Evolutionary conservation across 2,888 invertebrate genomes (phyloP), one percentile per base, ranked within the genome.

Genomic region (Drosophila nr. fundita): DNA sequence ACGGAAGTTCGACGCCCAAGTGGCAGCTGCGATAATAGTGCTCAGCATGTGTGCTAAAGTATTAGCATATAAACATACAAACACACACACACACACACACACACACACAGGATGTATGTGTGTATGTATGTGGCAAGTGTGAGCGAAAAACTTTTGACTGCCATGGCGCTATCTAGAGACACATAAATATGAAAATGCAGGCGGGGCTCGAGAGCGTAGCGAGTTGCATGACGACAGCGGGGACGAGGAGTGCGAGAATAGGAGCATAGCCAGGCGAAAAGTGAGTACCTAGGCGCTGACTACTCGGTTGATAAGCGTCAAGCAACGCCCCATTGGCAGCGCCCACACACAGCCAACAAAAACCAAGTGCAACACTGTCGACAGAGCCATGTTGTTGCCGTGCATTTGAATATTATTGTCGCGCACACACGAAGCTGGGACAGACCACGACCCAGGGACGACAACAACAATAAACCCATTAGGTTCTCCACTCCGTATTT

Each of bases 1-100:
- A 68, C 86, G 89, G 87, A 87, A 87, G 87, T 87, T 87, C 89
- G 87, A 87, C 87, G 89, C 87, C 87, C 89, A 87, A 87, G 87
- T 89, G 87, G 87, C 87, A 89, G 84, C 71, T 87, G 85, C 89
- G 87, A 87, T 87, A 87, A 87, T 87, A 87, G 89, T 71, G 78
- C 87, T 79, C 87, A 73, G 82, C 85, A 82, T 86, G 89, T 88
- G 87, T 84, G 85, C 89, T 80, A 76, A 89, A 84, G 84, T 87
- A 87, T 87, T 87, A 87, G 87, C 87, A 87, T 87, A 87, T 89
- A 87, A 81, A 77, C 79, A 87, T 53, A 75, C 58, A 64, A 52
- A 68, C 71, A 63, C 68, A 54, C 59, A 73, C 60, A 67, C 66
- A 53, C 38, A 45, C 59, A 75, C 57, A 54, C 45, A 60, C 68